Base-by-base conservation (phyloP, 2,888 invertebrate species). In the Heterodera filipjevi region DNA sequence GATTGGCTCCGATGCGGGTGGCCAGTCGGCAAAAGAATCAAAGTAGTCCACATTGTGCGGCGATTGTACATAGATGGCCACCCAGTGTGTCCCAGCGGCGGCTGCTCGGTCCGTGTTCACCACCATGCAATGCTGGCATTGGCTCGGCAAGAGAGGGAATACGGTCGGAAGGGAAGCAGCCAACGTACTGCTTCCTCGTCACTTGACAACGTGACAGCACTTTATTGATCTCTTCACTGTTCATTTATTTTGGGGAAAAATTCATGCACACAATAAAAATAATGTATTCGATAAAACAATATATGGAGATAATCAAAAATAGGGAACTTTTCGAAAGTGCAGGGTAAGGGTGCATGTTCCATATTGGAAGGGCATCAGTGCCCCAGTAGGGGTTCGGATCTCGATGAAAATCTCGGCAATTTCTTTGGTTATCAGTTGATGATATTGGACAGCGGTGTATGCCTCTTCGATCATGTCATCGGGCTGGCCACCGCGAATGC, bases 21-120 rank as follows among this genome's bases (percentile, higher is more conserved):
- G 75, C 74, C 74, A 74, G 39, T 44, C 66, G 19, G 66, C 79
- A 8, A 78, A 78, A 12, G 79, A 80, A 44, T 79, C 79, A 68
- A 53, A 79, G 46, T 79, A 79, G 27, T 79, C 79, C n/a, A 33
- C 68, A 6, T 3, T 66, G 53, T 59, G 5, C 22, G 44, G 30
- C 14, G 16, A n/a, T 27, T 33, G 35, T 16, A 77, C 77, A 59
- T 33, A 77, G 32, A 77, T 53, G 39, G 77, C 78, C 44, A 77
- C 77, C 77, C 77, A 77, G 39, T 77, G 77, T 16, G 77, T 33
- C 14, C 77, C 77, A 27, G n/a, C 32, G 22, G 16, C 46, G 6
- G 35, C 6, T 16, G 46, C n/a, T 10, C n/a, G n/a, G 59, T 73
- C 77, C 53, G 33, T 27, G 32, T 77, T 77, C 53, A 77, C 74